Base-by-base conservation (phyloP, 1,140 invertebrate species). In the Rhynchophorus ferrugineus region DNA sequence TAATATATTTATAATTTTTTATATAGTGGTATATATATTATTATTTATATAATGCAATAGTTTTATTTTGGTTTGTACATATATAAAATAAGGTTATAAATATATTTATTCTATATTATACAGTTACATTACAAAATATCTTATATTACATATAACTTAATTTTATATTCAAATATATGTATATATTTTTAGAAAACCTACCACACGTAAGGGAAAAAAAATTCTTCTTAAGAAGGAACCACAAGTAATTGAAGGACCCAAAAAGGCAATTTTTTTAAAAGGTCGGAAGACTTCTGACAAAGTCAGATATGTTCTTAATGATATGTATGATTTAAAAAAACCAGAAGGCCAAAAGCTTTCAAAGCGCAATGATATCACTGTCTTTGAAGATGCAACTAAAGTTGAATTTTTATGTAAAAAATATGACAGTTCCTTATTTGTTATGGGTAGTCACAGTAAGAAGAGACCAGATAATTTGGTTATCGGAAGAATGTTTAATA, bases 381-480 rank as follows among this genome's bases (percentile, higher is more conserved):
- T 90, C 2, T 94, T 95, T 71, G 91, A 95, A 71, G 84, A 95
- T 74, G 70, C 80, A 0, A 79, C 81, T 3, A 77, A 80, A 8
- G 72, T 97, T 59, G 94, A 98, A 75, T 82, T 83, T 56, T 83
- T 97, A 61, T 83, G 84, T 18, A 78, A 80, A 61, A 96, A 95
- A 70, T 81, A 85, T 66, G 91, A 98, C 71, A 77, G 88, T 14
- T 82, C 93, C 1, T 68, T 97, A 19, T 98, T 99, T 74, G 77
- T 87, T 45, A 87, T 95, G 67, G 89, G 82, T 14, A 89, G 85
- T n/a, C 85, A 92, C 57, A 89, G 80, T 44, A 98, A 98, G 71
- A 98, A 99, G 69, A 75, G 93, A 16, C 95, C 95, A 1, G 81
- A 98, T 64, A 97, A 96, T 74, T 68, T 98, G 37, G 73, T 96